A percentile compares a stretch with the other conserved stretches of the same genome.
Conservation (phyloP, 2,888 invertebrate genomes). For the Cosmia pyralina region DNA sequence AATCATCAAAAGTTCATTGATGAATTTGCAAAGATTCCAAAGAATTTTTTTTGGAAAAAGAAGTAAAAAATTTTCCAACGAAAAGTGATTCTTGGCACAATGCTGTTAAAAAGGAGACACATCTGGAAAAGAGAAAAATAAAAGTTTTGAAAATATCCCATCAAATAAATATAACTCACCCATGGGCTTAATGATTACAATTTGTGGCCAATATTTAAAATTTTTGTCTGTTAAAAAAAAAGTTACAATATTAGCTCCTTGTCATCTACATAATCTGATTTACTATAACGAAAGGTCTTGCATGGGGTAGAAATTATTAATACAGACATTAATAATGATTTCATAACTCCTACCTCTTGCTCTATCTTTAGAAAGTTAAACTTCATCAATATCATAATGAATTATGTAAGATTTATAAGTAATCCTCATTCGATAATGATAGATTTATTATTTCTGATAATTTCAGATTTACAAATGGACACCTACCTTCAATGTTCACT, state of each 20-base stretch:
- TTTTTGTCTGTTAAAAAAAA: slow-evolving; percentile 33
- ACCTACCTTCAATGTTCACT: neutral
- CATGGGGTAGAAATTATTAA: neutral
- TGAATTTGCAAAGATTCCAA: neutral
- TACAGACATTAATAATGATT: neutral
- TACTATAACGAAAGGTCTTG: neutral
- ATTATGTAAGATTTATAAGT: neutral
- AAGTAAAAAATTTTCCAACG: neutral
- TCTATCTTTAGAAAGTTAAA: neutral
- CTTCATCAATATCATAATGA: neutral
- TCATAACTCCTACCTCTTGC: neutral
- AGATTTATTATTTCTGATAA: neutral
- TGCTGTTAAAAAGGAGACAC: neutral
- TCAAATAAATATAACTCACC: slow-evolving; percentile 31
- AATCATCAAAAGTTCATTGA: neutral
- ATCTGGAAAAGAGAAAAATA: neutral
- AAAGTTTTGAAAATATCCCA: neutral
- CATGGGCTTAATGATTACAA: slow-evolving; percentile 44
- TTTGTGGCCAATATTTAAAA: slow-evolving; percentile 41
- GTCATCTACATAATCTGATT: neutral
- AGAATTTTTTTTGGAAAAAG: neutral
- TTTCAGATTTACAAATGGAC: neutral
- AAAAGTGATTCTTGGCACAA: neutral
- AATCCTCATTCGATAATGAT: neutral
- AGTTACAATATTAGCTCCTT: neutral